Evolutionary conservation across 2,888 invertebrate genomes (phyloP).

Genomic region (Cataglyphis albicans): DNA sequence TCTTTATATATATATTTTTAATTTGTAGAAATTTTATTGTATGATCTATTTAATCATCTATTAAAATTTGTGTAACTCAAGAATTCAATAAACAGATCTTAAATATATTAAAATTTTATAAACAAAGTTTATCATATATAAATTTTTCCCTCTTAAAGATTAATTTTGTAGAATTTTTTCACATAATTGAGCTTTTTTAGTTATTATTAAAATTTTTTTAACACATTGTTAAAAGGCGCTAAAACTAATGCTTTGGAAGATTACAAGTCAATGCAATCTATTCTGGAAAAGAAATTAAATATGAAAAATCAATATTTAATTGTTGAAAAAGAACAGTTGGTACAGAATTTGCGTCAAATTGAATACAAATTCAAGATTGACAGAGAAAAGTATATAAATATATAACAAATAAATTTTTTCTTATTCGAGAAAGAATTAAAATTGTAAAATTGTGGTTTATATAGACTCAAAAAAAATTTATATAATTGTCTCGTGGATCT

Average conservation of each 20-base stretch:
- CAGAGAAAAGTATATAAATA: slow-evolving; percentile 77
- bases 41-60: not conserved
- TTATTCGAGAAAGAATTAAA: not conserved
- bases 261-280: slow-evolving; percentile 74
- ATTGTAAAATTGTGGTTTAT: not conserved
- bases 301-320: slow-evolving; percentile 62
- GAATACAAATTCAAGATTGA: slow-evolving; percentile 76
- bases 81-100: not conserved
- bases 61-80: slow-evolving; percentile 14
- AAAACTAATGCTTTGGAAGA: slow-evolving; percentile 80
- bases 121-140: not conserved
- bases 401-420: not conserved
- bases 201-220: slow-evolving; percentile 18
- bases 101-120: no score
- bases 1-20: not conserved
- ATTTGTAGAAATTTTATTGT: slow-evolving; percentile 7
- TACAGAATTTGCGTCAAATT: slow-evolving; percentile 69
- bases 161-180: not conserved
- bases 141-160: not conserved
- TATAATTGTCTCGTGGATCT: slow-evolving; percentile 74
- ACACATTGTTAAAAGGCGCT: slow-evolving; percentile 71
- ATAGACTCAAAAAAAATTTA: slow-evolving; percentile 80
- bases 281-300: slow-evolving; percentile 75
- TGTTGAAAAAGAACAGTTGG: slow-evolving; percentile 71
- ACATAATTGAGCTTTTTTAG: not conserved